These are phyloP conservation scores for Dynastes hyllus DNA, from an alignment of 2,888 invertebrate genomes.

Conservation along the genomic window DNA sequence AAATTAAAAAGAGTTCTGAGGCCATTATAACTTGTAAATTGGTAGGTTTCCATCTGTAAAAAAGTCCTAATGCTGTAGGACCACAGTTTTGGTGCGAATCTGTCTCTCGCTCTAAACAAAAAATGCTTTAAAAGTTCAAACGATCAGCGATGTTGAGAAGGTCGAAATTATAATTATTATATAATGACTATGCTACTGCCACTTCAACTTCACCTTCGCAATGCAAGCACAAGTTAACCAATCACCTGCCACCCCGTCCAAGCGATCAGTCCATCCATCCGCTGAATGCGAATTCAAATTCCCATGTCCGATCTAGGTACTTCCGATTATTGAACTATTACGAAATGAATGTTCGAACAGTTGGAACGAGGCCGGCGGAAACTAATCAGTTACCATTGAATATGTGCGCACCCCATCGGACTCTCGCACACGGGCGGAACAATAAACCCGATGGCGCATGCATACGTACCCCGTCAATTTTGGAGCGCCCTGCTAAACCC, in stretches of 20 bases:
- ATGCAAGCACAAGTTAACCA: too few species aligned
- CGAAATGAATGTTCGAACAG: slow-evolving; percentile 59
- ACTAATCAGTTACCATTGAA: slow-evolving; percentile 65
- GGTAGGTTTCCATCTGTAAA: too few species aligned
- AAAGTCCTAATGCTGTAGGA: too few species aligned
- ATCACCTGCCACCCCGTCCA: background rate
- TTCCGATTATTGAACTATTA: slow-evolving; percentile 66
- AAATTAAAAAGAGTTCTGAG: too few species aligned
- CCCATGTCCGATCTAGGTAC: slow-evolving; percentile 54
- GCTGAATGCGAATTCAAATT: slow-evolving; percentile 51
- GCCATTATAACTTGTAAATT: too few species aligned
- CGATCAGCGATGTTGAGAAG: too few species aligned
- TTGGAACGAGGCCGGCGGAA: slow-evolving; percentile 63
- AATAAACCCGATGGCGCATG: slow-evolving; percentile 51
- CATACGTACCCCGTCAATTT: slow-evolving; percentile 24
- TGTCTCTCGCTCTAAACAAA: too few species aligned
- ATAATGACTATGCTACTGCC: too few species aligned
- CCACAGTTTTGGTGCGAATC: too few species aligned
- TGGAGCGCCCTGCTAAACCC: slow-evolving; percentile 23
- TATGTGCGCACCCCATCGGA: slow-evolving; percentile 54
- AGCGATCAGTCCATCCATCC: slow-evolving; percentile 15
- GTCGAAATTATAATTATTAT: too few species aligned
- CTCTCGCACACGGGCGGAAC: slow-evolving; percentile 48
- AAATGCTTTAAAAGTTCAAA: too few species aligned
- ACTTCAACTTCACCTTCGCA: too few species aligned